These are phyloP conservation scores for Vanacampus margaritifer DNA, from an alignment of 2,113 vertebrate species.

Conservation along the genomic window DNA sequence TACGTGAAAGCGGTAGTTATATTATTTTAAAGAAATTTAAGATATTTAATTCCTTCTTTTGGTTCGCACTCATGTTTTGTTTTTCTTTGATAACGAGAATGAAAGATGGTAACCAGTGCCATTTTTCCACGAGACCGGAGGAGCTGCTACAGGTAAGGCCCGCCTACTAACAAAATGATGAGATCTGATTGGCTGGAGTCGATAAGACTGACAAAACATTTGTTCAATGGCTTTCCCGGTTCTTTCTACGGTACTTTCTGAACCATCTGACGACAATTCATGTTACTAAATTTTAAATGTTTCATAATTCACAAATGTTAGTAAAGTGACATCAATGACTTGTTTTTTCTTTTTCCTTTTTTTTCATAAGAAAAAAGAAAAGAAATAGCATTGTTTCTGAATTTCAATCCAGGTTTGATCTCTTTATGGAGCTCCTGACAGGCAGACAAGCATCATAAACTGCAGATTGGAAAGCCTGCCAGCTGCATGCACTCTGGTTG, in stretches of 20 bases:
- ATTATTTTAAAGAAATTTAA: background rate
- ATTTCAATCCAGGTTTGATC: constrained; percentile 39
- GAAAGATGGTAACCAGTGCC: background rate
- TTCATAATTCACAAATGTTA: background rate
- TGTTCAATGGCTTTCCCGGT: background rate
- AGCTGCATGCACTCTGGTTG: constrained; percentile 24
- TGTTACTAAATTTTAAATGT: constrained; percentile 23
- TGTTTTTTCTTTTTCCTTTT: background rate
- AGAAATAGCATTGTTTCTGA: background rate
- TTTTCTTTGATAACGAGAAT: background rate
- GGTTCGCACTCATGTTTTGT: background rate
- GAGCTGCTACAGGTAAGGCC: background rate
- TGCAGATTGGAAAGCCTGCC: constrained; percentile 39
- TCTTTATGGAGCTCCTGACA: constrained; percentile 58
- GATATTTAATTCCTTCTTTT: background rate
- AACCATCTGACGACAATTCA: background rate
- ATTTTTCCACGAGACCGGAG: too few relatives aligned
- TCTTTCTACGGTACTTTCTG: too few relatives aligned
- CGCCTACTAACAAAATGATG: too few relatives aligned
- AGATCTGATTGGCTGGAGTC: background rate
- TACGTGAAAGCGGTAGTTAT: background rate
- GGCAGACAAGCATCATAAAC: constrained; percentile 62
- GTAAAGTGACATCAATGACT: background rate
- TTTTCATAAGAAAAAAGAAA: background rate
- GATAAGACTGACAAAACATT: background rate